These are phyloP conservation scores for Orchesella flavescens DNA, from an alignment of 2,888 invertebrate species.

Conservation along the genomic window DNA sequence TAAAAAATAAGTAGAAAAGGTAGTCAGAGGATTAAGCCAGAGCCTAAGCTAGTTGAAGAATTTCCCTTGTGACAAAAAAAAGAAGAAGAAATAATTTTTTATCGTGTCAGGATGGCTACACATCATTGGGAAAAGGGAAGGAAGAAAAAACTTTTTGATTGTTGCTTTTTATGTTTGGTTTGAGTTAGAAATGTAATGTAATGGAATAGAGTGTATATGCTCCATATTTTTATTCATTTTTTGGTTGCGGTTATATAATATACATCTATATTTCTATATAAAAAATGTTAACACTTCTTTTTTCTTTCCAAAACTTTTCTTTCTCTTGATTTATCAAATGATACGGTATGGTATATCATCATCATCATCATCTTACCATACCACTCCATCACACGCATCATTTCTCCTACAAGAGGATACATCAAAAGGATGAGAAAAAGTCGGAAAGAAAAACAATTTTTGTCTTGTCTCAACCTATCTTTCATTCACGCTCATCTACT, in stretches of 20 bases:
- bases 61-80: constrained; percentile 63
- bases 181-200: too few species aligned
- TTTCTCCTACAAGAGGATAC: background rate
- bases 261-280: constrained; percentile 13
- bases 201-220: background rate
- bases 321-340: constrained; percentile 52
- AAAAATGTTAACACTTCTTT: constrained; percentile 66
- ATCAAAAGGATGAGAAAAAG: background rate
- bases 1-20: constrained; percentile 22
- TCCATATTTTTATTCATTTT: constrained; percentile 2
- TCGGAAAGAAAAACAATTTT: background rate
- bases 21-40: constrained; percentile 63
- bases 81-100: constrained; percentile 52
- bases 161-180: background rate
- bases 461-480: background rate
- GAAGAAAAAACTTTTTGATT: background rate
- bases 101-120: constrained; percentile 42
- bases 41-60: constrained; percentile 70
- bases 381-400: constrained; percentile 1
- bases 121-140: background rate
- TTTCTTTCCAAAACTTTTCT: constrained; percentile 8
- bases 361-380: background rate
- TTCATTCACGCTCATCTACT: too few species aligned
- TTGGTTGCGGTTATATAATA: background rate
- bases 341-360: constrained; percentile 24